These are phyloP conservation scores for Colossoma macropomum DNA, from an alignment of 2,113 vertebrate species.

Conservation along the genomic window DNA sequence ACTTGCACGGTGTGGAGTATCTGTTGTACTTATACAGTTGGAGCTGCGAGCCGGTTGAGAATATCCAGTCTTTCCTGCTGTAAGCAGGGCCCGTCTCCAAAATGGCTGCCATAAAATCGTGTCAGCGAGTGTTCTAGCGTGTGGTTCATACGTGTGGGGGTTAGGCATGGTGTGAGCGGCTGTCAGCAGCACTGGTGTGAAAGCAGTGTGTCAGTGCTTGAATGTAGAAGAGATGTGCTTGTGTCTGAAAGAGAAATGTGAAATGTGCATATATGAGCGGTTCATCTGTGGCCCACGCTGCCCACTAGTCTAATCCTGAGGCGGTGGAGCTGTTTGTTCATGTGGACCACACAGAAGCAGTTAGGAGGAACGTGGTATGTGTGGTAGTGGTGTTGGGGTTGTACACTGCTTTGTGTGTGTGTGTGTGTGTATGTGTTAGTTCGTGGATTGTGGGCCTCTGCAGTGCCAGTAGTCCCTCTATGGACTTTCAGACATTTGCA, in stretches of 20 bases:
- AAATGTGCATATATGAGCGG: background rate
- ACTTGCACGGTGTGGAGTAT: slow-evolving; percentile 1
- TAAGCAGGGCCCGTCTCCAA: slow-evolving; percentile 18
- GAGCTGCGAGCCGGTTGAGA: slow-evolving; percentile 3
- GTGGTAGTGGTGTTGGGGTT: slow-evolving; percentile 8
- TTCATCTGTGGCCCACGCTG: background rate
- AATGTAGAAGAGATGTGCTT: slow-evolving; percentile 15
- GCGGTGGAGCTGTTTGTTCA: slow-evolving; percentile 38
- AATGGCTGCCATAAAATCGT: slow-evolving; percentile 31
- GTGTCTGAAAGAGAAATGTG: background rate
- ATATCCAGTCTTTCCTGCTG: slow-evolving; percentile 26
- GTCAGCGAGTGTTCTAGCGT: background rate
- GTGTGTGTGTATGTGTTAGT: slow-evolving; percentile 16
- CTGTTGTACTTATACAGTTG: background rate
- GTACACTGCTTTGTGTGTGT: background rate
- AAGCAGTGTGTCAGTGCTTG: slow-evolving; percentile 11
- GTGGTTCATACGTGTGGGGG: slow-evolving; percentile 15
- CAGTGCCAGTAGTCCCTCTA: slow-evolving; percentile 56
- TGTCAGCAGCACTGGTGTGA: background rate
- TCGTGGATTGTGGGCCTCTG: slow-evolving; percentile 33
- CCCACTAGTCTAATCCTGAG: slow-evolving; percentile 26
- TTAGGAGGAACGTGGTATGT: slow-evolving; percentile 21
- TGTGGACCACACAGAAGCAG: slow-evolving; percentile 62
- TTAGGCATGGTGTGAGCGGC: background rate
- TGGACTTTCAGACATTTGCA: slow-evolving; percentile 68